These are phyloP conservation scores for Aeoliscus strigatus DNA, from an alignment of 2,797 vertebrate genomes.

Conservation along the genomic window DNA sequence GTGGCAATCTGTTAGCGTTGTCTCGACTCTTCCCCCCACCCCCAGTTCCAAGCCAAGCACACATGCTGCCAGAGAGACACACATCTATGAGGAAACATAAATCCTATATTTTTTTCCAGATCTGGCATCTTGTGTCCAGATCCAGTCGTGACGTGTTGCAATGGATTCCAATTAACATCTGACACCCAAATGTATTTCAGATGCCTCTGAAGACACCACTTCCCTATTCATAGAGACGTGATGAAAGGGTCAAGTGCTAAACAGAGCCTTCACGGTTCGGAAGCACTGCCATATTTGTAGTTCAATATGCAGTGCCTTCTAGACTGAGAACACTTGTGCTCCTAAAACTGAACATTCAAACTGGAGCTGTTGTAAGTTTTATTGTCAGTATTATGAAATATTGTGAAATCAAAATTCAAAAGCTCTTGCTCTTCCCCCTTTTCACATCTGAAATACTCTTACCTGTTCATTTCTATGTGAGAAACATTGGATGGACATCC, in stretches of 20 bases:
- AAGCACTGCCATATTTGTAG: not conserved
- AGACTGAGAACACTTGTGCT: no score
- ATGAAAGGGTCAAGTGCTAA: not conserved
- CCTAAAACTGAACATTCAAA: no score
- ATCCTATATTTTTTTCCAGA: conserved; percentile 30
- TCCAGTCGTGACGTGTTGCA: conserved; percentile 15
- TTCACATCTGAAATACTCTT: conserved; percentile 30
- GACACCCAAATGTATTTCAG: conserved; percentile 10
- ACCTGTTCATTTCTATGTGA: no score
- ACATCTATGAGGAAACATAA: conserved; percentile 19
- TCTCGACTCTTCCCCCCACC: conserved; percentile 70
- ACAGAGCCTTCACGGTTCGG: not conserved
- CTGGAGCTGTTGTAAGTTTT: no score
- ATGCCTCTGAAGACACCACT: not conserved
- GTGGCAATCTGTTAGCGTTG: conserved; percentile 79
- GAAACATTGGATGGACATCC: no score
- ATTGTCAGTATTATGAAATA: not conserved
- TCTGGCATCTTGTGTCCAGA: conserved; percentile 8
- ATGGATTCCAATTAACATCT: conserved; percentile 10
- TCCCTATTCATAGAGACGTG: no score
- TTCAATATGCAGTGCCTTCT: no score
- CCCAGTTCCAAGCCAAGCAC: conserved; percentile 40
- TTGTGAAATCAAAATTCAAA: no score
- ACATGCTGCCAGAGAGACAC: conserved; percentile 28
- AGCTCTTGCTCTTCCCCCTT: conserved; percentile 9